Evolutionary conservation across 2,113 vertebrate genomes (phyloP), one percentile per base, ranked within the genome.

Genomic region (Ramphastos sulfuratus): DNA sequence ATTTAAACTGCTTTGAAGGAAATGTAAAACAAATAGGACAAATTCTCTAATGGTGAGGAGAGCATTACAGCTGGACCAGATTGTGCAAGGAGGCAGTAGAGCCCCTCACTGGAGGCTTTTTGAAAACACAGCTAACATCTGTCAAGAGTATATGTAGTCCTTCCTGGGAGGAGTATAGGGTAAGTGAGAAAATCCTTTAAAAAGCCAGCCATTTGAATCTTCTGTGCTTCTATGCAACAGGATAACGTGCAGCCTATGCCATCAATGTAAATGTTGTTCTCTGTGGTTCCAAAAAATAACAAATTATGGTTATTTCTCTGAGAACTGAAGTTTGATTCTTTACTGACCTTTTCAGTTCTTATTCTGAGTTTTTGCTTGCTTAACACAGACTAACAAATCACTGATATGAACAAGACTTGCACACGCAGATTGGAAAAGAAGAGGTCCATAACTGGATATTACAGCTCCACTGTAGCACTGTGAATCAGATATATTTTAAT

Each of bases 141-240:
- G 5, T 9, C 31, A 70, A n/a, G 12, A 56, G 37, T 21, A 70
- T 1, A 37, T 33, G 60, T 20, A 39, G 61, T 39, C 48, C 46
- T 71, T 60, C 63, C 55, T 21, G 21, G 84, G 42, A 87, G 15
- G 18, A 80, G 55, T 5, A 46, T 4, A 9, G 48, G 13, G 61
- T 61, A 56, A 81, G 46, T n/a, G 15, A 72, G 54, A 15, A 23
- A 28, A 50, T 16, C 33, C 70, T 89, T 69, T 71, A 69, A 86
- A 74, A 73, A 90, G 25, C 14, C n/a, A 67, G 37, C 19, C 21
- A 42, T 86, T 71, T 72, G 11, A 65, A 75, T 89, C 79, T 91
- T 31, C 87, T 58, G 18, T 37, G 39, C 63, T 91, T 31, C 87
- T 58, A 18, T 42, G 39, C 63, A 89, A 80, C 54, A 72, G 50